A percentile compares a stretch with the other conserved stretches of the same genome.
These are phyloP conservation scores for Artemia franciscana DNA, from an alignment of 1,140 invertebrate species.

Conservation along the genomic window DNA sequence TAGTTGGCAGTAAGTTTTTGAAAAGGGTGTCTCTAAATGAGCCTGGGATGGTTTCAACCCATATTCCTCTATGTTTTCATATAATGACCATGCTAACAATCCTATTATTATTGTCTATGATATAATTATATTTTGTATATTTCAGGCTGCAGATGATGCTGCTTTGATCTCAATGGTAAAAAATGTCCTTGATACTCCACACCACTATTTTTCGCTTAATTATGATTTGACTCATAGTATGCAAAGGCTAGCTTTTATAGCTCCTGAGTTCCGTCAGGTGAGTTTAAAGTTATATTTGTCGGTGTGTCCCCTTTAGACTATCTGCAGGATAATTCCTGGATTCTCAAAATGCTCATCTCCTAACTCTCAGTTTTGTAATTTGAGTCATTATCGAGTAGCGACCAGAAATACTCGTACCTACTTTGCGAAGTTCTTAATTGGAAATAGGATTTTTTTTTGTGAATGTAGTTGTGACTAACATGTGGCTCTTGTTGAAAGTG, in stretches of 20 bases:
- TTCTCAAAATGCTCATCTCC: neutral
- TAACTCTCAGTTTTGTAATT: neutral
- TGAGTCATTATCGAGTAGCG: neutral
- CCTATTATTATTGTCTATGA: no score
- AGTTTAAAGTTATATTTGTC: constrained; percentile 12
- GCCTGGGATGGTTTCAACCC: no score
- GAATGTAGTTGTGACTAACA: neutral
- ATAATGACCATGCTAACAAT: neutral
- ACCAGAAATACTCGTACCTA: neutral
- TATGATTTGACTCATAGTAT: constrained; percentile 82
- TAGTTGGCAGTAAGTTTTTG: no score
- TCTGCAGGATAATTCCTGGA: neutral
- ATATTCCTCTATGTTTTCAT: constrained; percentile 7
- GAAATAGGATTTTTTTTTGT: neutral
- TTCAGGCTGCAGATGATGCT: constrained; percentile 31
- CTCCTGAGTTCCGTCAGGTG: constrained; percentile 54
- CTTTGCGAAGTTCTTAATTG: neutral
- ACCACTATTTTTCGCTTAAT: constrained; percentile 75
- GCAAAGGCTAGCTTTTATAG: constrained; percentile 67
- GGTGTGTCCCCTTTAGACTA: no score
- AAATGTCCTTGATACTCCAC: constrained; percentile 45
- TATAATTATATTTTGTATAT: neutral
- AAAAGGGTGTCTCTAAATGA: no score
- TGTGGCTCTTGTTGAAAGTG: no score
- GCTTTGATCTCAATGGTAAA: constrained; percentile 59